Evolutionary conservation across 2,888 invertebrate genomes (phyloP).

Genomic region (Volucella zonaria): DNA sequence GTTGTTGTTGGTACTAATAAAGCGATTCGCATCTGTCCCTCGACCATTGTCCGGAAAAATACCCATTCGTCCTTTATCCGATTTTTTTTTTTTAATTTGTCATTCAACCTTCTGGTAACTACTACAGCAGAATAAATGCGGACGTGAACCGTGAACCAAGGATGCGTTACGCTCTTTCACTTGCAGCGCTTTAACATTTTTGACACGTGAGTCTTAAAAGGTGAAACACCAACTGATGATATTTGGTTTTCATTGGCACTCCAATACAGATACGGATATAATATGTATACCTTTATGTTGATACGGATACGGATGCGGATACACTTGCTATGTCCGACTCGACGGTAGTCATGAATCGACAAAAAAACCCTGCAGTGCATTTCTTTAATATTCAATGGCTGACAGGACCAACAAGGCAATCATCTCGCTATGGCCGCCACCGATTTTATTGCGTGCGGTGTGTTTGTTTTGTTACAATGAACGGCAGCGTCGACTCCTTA

Average conservation of each 20-base stretch:
- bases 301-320: too few species aligned
- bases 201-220: slow-evolving; percentile 43
- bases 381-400: slow-evolving; percentile 18
- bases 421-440: slow-evolving; percentile 1
- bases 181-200: slow-evolving; percentile 33
- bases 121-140: background rate
- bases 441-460: too few species aligned
- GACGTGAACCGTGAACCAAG: background rate
- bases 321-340: too few species aligned
- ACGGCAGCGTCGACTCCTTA: too few species aligned
- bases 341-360: too few species aligned
- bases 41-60: background rate
- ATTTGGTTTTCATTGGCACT: slow-evolving; percentile 34
- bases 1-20: background rate
- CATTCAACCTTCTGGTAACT: background rate
- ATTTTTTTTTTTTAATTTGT: background rate
- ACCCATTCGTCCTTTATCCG: too few species aligned
- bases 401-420: slow-evolving; percentile 28
- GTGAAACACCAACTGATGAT: slow-evolving; percentile 37
- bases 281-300: too few species aligned
- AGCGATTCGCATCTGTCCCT: background rate
- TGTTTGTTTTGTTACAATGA: too few species aligned
- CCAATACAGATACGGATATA: background rate
- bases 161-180: slow-evolving; percentile 4
- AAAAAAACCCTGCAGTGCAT: slow-evolving; percentile 33